These are phyloP conservation scores for Mugil cephalus DNA, from an alignment of 2,113 vertebrate genomes.

Conservation along the genomic window DNA sequence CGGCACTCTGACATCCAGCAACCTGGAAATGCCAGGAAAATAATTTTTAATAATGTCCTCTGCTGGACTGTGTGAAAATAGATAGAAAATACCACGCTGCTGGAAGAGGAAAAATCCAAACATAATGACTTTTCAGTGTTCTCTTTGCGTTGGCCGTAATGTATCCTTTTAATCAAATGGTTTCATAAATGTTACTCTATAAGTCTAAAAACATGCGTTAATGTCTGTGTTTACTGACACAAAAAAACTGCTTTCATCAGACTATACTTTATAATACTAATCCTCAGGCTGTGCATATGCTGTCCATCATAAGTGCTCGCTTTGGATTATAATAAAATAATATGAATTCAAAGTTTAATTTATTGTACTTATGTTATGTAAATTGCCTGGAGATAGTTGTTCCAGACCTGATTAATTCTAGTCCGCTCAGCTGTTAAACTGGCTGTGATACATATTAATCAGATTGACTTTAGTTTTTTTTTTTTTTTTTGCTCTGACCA, in stretches of 20 bases:
- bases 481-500: conserved; percentile 37
- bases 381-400: conserved; percentile 27
- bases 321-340: conserved; percentile 28
- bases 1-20: conserved; percentile 25
- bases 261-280: conserved; percentile 39
- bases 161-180: conserved; percentile 52
- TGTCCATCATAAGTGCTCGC: conserved; percentile 14
- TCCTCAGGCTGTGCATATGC: conserved; percentile 25
- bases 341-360: conserved; percentile 46
- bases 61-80: conserved; percentile 19
- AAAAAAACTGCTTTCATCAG: conserved; percentile 34
- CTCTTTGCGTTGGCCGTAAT: conserved; percentile 35
- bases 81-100: conserved; percentile 20
- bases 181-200: conserved; percentile 35
- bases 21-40: conserved; percentile 50
- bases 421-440: conserved; percentile 17
- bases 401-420: conserved; percentile 38
- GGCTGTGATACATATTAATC: conserved; percentile 48
- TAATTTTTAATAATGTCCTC: conserved; percentile 42
- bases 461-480: conserved; percentile 56
- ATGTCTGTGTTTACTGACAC: conserved; percentile 26
- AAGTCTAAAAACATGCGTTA: conserved; percentile 35
- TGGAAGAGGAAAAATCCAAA: conserved; percentile 36
- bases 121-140: conserved; percentile 50
- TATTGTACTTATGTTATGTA: conserved; percentile 38